Conservation (phyloP, 2,888 invertebrate species). For the Drosophila falleni region DNA sequence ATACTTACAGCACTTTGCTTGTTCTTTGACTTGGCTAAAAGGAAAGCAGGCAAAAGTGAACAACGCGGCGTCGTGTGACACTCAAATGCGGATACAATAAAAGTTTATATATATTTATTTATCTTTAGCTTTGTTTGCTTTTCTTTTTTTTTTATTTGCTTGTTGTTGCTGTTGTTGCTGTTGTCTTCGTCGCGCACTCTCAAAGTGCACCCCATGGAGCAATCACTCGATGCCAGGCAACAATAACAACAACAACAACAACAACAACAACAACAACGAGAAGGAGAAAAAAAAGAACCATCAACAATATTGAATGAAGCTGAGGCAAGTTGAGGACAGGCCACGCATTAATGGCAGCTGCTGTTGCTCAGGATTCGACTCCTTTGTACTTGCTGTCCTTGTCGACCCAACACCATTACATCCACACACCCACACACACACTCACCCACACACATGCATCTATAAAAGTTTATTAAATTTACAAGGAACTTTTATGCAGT, state of each 20-base stretch:
- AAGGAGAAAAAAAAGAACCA: constrained; percentile 26
- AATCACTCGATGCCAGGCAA: constrained; percentile 73
- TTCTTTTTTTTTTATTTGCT: constrained; percentile 14
- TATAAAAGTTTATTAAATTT: constrained; percentile 81
- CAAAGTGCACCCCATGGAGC: constrained; percentile 79
- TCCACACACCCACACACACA: constrained; percentile 8
- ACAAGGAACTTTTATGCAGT: constrained; percentile 80
- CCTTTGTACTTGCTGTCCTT: constrained; percentile 33
- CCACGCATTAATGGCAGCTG: constrained; percentile 76
- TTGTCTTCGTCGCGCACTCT: constrained; percentile 45
- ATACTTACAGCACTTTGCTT: constrained; percentile 2
- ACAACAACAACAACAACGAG: constrained; percentile 19
- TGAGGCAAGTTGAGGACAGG: constrained; percentile 42
- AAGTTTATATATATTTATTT: constrained; percentile 60
- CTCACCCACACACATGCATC: constrained; percentile 42
- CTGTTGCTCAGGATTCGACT: constrained; percentile 54
- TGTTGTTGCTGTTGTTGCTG: constrained; percentile 33
- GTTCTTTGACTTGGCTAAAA: constrained; percentile 32
- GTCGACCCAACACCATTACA: constrained; percentile 37
- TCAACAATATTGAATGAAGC: constrained; percentile 62
- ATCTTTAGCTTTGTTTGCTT: constrained; percentile 13
- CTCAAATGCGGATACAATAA: constrained; percentile 80
- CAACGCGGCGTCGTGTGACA: constrained; percentile 63
- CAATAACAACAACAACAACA: constrained; percentile 42
- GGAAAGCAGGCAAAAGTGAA: constrained; percentile 54